Evolutionary conservation across 2,113 vertebrate species (phyloP).

Genomic region (Neogobius melanostomus): DNA sequence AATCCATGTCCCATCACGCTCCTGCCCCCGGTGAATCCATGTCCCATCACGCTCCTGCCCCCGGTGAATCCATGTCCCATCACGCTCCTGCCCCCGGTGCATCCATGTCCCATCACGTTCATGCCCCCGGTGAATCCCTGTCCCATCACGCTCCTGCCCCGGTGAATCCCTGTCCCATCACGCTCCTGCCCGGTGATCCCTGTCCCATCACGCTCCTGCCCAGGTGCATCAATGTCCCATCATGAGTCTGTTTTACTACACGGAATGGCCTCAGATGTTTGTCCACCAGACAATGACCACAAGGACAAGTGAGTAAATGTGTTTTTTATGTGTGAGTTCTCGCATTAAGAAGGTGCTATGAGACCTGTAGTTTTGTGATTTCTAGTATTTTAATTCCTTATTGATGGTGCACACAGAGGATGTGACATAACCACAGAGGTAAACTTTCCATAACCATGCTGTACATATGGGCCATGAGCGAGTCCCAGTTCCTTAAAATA

Average conservation of each 20-base stretch:
- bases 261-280: background rate
- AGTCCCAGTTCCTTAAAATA: too few species aligned
- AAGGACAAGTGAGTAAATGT: background rate
- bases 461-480: too few species aligned
- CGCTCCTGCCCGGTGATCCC: background rate
- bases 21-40: background rate
- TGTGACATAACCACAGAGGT: too few species aligned
- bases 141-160: too few species aligned
- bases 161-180: background rate
- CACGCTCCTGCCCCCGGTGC: background rate
- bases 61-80: background rate
- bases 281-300: background rate
- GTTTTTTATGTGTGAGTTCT: background rate
- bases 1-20: background rate
- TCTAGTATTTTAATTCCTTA: too few species aligned
- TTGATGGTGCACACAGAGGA: too few species aligned
- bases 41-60: background rate
- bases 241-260: background rate
- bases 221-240: background rate
- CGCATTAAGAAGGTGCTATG: background rate
- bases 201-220: background rate
- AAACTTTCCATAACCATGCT: too few species aligned
- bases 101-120: too few species aligned
- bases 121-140: too few species aligned
- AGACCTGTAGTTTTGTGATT: too few species aligned